A percentile compares a stretch with the other conserved stretches of the same genome.
These are phyloP conservation scores for Amblyjoppa fuscipennis DNA, from an alignment of 2,888 invertebrate species.

Conservation along the genomic window DNA sequence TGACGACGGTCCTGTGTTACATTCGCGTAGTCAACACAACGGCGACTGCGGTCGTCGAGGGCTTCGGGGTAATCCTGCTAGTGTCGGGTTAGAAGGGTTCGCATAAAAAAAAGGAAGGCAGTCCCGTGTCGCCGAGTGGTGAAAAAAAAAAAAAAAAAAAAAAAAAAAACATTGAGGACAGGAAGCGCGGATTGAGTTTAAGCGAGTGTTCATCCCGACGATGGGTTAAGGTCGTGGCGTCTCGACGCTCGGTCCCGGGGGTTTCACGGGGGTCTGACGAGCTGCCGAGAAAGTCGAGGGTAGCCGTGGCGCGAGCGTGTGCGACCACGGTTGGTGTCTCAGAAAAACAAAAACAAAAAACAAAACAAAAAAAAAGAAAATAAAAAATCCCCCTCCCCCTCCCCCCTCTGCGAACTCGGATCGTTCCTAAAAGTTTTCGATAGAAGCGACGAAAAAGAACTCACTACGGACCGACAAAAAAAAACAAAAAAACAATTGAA, in stretches of 20 bases:
- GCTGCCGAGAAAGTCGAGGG: constrained; percentile 62
- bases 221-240: constrained; percentile 47
- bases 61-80: constrained; percentile 52
- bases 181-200: neutral
- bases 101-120: neutral
- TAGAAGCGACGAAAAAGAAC: neutral
- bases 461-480: neutral
- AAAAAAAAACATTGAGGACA: constrained; percentile 16
- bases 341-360: neutral
- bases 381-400: too few species aligned
- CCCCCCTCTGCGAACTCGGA: neutral
- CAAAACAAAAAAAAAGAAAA: neutral
- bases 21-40: constrained; percentile 78
- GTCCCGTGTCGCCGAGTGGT: constrained; percentile 17
- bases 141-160: constrained; percentile 32
- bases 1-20: constrained; percentile 70
- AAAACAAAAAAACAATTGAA: neutral
- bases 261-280: constrained; percentile 55
- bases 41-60: constrained; percentile 68
- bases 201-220: constrained; percentile 15
- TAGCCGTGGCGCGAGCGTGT: constrained; percentile 36
- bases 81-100: constrained; percentile 47
- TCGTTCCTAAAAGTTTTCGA: neutral
- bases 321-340: constrained; percentile 15
- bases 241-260: constrained; percentile 16